Conservation (phyloP, 2,888 invertebrate genomes). For the Xestia sexstrigata region DNA sequence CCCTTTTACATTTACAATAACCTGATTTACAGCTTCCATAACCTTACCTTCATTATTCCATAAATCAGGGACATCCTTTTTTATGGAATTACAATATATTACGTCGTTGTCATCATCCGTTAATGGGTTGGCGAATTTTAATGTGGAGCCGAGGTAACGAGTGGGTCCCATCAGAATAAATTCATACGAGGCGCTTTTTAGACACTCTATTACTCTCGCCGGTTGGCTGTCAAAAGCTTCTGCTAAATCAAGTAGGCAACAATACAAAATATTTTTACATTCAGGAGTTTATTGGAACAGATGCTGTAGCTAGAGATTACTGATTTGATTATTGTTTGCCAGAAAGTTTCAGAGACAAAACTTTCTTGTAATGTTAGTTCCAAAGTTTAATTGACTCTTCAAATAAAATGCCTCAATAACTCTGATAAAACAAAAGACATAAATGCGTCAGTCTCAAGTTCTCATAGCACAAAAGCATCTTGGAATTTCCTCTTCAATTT, state of each 20-base stretch:
- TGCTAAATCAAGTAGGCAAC: slow-evolving; percentile 32
- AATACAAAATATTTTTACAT: slow-evolving; percentile 18
- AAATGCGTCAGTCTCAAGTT: slow-evolving; percentile 26
- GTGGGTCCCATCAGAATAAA: slow-evolving; percentile 61
- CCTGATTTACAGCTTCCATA: slow-evolving; percentile 53
- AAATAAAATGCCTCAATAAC: slow-evolving; percentile 58
- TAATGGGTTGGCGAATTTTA: slow-evolving; percentile 75
- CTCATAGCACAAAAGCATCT: slow-evolving; percentile 41
- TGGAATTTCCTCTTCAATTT: slow-evolving; percentile 42
- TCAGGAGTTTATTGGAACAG: neutral
- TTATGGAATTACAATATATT: slow-evolving; percentile 63
- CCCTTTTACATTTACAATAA: slow-evolving; percentile 56
- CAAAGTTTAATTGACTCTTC: slow-evolving; percentile 50
- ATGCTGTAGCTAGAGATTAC: slow-evolving; percentile 16
- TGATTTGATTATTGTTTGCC: slow-evolving; percentile 40
- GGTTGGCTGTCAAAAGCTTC: slow-evolving; percentile 41
- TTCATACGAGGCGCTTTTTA: slow-evolving; percentile 62
- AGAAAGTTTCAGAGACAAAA: slow-evolving; percentile 31
- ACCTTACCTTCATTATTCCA: slow-evolving; percentile 50
- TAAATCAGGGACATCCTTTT: slow-evolving; percentile 64
- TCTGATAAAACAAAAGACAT: slow-evolving; percentile 51
- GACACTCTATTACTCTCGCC: slow-evolving; percentile 52
- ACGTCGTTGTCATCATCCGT: slow-evolving; percentile 60
- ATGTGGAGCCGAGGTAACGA: slow-evolving; percentile 62
- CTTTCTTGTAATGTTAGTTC: slow-evolving; percentile 20